Conservation (phyloP, 2,888 invertebrate genomes). For the Lithophane semibrunnea region DNA sequence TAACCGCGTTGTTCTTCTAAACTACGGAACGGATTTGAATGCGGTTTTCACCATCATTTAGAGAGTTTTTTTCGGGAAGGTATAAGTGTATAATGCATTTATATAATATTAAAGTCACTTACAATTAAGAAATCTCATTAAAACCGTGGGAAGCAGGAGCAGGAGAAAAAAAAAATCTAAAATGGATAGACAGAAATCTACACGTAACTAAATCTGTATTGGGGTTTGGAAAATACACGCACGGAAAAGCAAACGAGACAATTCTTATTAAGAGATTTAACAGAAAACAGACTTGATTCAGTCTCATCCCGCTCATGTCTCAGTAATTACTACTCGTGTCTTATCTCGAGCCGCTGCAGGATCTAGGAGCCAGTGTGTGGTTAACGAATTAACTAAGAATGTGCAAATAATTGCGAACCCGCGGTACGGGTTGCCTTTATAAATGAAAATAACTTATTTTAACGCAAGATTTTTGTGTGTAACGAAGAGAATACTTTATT, state of each 20-base stretch:
- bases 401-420: constrained; percentile 18
- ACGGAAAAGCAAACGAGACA: background rate
- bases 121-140: too few relatives aligned
- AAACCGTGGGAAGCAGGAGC: too few relatives aligned
- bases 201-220: background rate
- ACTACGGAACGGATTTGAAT: too few relatives aligned
- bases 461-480: background rate
- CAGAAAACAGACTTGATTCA: constrained; percentile 25
- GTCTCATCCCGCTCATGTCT: constrained; percentile 27
- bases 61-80: too few relatives aligned
- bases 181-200: background rate
- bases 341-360: constrained; percentile 28
- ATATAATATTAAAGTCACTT: too few relatives aligned
- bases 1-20: too few relatives aligned
- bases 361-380: constrained; percentile 34
- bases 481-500: too few relatives aligned
- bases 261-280: constrained; percentile 28
- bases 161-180: background rate
- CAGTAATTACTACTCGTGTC: constrained; percentile 55
- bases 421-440: background rate
- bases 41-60: too few relatives aligned
- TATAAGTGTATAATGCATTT: too few relatives aligned
- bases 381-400: constrained; percentile 37
- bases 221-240: background rate
- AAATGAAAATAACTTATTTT: background rate